Evolutionary conservation across 2,113 vertebrate genomes (phyloP).

Genomic region (Strix aluco): DNA sequence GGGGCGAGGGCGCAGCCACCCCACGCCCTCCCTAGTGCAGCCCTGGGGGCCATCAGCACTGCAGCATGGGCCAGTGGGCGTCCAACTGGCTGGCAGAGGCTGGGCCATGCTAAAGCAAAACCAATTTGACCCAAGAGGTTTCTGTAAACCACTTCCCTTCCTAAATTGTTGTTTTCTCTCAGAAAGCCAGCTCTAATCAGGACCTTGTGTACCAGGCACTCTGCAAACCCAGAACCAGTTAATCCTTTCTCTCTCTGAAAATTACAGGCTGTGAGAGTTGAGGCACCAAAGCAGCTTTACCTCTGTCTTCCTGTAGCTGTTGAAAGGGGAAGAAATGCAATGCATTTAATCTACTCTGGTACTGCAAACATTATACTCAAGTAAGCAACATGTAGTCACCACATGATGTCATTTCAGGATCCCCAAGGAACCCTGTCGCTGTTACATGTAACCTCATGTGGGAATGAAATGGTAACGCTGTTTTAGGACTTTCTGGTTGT

Average conservation of each 20-base stretch:
- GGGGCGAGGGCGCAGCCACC: neutral
- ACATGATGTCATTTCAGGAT: neutral
- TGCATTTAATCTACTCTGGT: neutral
- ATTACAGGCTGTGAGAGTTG: neutral
- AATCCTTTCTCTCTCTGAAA: neutral
- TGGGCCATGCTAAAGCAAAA: neutral
- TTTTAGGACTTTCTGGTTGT: neutral
- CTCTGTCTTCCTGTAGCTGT: neutral
- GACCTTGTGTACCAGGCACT: neutral
- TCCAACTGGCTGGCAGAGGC: neutral
- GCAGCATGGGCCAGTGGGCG: accelerated
- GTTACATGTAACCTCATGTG: neutral
- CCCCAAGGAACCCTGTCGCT: neutral
- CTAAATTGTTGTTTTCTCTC: neutral
- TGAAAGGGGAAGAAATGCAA: neutral
- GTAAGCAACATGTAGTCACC: neutral
- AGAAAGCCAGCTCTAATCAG: neutral
- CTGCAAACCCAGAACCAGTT: neutral
- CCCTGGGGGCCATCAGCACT: neutral
- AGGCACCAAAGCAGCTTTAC: neutral
- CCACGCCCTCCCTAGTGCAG: accelerated
- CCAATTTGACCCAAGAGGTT: neutral
- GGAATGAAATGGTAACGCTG: neutral
- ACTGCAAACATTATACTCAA: neutral
- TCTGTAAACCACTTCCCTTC: neutral